phyloP scores from a whole-genome alignment of 2,888 invertebrate genomes.

The Seira ritae region DNA sequence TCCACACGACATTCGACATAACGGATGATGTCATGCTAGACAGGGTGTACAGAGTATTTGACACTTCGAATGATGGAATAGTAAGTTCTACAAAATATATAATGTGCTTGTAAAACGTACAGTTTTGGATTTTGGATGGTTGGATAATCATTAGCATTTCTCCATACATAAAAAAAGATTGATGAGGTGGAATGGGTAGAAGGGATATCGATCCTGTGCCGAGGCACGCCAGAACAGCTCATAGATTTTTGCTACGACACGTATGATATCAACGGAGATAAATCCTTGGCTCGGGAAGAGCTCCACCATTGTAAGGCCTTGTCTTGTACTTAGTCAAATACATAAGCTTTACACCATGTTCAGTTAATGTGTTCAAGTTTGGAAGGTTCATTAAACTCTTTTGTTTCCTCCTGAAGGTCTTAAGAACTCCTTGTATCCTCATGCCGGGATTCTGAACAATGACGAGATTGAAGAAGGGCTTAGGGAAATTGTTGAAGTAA shows the following conservation, averaged over 20 bases:
- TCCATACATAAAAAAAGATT: too few relatives aligned
- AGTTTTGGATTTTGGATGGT: too few relatives aligned
- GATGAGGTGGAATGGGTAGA: constrained; percentile 59
- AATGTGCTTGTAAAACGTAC: too few relatives aligned
- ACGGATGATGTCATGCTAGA: constrained; percentile 65
- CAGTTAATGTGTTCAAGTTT: too few relatives aligned
- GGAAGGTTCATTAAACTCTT: too few relatives aligned
- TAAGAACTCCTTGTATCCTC: constrained; percentile 41
- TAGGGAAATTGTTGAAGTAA: constrained; percentile 60
- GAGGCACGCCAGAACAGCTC: constrained; percentile 52
- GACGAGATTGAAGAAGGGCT: constrained; percentile 59
- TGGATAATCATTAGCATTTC: too few relatives aligned
- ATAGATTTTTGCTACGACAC: constrained; percentile 61
- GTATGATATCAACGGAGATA: constrained; percentile 63
- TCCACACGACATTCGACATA: constrained; percentile 59
- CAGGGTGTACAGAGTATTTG: constrained; percentile 57
- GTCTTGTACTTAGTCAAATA: too few relatives aligned
- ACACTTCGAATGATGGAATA: constrained; percentile 52
- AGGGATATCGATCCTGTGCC: constrained; percentile 42
- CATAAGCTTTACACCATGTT: too few relatives aligned
- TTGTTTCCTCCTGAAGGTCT: constrained; percentile 24
- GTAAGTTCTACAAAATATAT: constrained; percentile 40
- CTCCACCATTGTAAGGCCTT: constrained; percentile 40
- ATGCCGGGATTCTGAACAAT: constrained; percentile 47
- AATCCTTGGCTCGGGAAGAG: constrained; percentile 61